Evolutionary conservation across 2,888 invertebrate species (phyloP).

Genomic region (Crepidodera aurea): DNA sequence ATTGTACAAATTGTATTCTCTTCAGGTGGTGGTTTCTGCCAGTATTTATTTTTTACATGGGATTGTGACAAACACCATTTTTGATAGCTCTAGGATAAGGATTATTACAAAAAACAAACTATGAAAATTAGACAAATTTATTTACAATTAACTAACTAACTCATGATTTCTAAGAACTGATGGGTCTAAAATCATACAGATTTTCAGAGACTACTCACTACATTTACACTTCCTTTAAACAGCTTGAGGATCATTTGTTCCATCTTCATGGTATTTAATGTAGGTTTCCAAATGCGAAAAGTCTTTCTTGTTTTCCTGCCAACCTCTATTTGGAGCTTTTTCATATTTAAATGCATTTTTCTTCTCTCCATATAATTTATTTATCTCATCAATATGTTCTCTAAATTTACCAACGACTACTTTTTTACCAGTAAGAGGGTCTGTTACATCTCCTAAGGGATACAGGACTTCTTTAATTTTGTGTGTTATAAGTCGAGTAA

Average conservation of each 20-base stretch:
- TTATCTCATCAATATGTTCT: constrained; percentile 74
- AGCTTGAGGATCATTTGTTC: constrained; percentile 76
- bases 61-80: too few species aligned
- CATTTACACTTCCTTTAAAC: constrained; percentile 67
- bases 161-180: too few species aligned
- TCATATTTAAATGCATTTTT: constrained; percentile 76
- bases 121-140: too few species aligned
- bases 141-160: too few species aligned
- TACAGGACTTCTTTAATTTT: constrained; percentile 81
- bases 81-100: too few species aligned
- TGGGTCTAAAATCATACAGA: too few species aligned
- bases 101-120: too few species aligned
- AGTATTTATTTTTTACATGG: too few species aligned
- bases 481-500: constrained; percentile 81
- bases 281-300: constrained; percentile 80
- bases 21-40: too few species aligned
- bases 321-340: constrained; percentile 80
- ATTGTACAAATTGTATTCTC: too few species aligned
- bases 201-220: too few species aligned
- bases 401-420: constrained; percentile 77
- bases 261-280: constrained; percentile 81
- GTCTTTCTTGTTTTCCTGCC: constrained; percentile 83
- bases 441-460: constrained; percentile 84
- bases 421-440: constrained; percentile 84
- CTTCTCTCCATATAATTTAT: constrained; percentile 74